Evolutionary conservation across 2,797 vertebrate genomes (phyloP), one percentile per base, ranked within the genome.

Genomic region (Cirrhinus mrigala): DNA sequence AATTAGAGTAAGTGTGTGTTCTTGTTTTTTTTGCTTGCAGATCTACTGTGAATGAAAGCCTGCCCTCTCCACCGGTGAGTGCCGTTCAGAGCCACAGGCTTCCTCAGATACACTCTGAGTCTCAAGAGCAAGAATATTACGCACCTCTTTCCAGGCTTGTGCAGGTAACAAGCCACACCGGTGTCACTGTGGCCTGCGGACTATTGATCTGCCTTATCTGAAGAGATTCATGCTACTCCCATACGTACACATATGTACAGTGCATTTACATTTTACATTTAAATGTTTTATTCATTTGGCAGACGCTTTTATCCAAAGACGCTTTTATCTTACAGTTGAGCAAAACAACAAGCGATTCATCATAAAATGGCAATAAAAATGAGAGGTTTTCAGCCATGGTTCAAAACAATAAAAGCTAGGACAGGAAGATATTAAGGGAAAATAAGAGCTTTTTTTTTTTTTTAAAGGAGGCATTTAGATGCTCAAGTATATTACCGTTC

Each of bases 31-130:
- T 81, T 64, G 85, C 87, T 89, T 70, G 0, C 87, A 97, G 96
- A 89, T 87, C 88, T 81, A 92, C 92, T 16, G 91, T 92, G 27
- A 33, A 66, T 11, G 94, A 93, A 86, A 88, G 6, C 70, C 40
- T 92, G 20, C 90, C 93, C n/a, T 93, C 94, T 86, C 91, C 91
- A 29, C 33, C 66, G 3, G 82, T 50, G 11, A 90, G 86, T 75
- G 71, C 85, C 15, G 50, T 85, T 16, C 27, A 88, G 77, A 94
- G 88, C 89, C 94, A 93, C 86, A 91, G 89, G 33, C 85, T 96
- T 46, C 96, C 96, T 64, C 94, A 94, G 0, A 94, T 96, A 90
- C 91, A 91, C 44, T 82, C 91, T 0, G 94, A 95, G 33, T 24
- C 81, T 48, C 82, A 84, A 52, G 95, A 95, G 64, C 93, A 92